Evolutionary conservation across 2,888 invertebrate genomes (phyloP).

Genomic region (Elgonia sp.): DNA sequence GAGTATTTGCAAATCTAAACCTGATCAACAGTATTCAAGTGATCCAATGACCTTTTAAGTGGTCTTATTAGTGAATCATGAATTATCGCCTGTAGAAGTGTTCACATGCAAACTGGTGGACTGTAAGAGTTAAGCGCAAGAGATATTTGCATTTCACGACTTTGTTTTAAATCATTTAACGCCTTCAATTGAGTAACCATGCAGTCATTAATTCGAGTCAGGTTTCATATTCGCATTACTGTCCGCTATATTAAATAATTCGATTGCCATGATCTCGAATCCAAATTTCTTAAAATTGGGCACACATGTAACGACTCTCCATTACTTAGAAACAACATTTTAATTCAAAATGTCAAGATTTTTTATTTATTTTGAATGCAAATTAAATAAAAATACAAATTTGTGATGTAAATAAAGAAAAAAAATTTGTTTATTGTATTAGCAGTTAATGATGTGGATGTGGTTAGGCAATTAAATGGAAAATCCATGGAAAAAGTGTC

Average conservation of each 20-base stretch:
- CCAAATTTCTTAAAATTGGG: background rate
- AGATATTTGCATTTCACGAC: slow-evolving; percentile 43
- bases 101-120: slow-evolving; percentile 42
- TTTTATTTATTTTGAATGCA: no score
- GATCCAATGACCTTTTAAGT: slow-evolving; percentile 56
- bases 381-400: no score
- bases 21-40: background rate
- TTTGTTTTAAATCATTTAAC: slow-evolving; percentile 44
- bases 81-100: slow-evolving; percentile 40
- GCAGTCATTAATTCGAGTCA: slow-evolving; percentile 19
- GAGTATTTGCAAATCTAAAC: background rate
- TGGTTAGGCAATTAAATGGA: no score
- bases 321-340: no score
- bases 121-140: slow-evolving; percentile 7
- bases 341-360: no score
- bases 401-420: no score
- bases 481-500: no score
- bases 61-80: slow-evolving; percentile 49
- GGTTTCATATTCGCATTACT: slow-evolving; percentile 32
- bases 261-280: background rate
- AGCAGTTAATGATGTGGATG: no score
- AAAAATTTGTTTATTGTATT: no score
- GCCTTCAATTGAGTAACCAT: slow-evolving; percentile 22
- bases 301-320: no score
- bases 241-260: slow-evolving; percentile 11